Base-by-base conservation (phyloP, 2,888 invertebrate genomes). In the Paralinhomoeus sp. region DNA sequence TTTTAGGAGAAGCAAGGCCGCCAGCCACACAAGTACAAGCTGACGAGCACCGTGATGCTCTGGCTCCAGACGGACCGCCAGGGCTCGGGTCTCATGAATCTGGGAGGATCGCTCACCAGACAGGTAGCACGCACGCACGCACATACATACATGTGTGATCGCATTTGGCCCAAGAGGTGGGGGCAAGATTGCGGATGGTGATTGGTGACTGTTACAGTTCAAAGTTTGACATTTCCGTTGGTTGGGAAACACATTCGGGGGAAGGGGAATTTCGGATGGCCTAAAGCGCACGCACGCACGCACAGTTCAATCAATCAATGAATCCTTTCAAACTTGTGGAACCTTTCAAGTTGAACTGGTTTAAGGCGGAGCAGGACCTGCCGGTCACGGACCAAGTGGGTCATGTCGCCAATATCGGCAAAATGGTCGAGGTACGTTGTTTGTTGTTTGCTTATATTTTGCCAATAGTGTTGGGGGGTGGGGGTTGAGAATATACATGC, bases 41-140 rank as follows among this genome's bases (percentile, higher is more conserved):
- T 99, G 59, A 97, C 93, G 37, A 93, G 91, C 0, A 97, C 97
- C 0, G 89, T 85, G 0, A 99, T 97, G 93, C 68, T 99, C 47
- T 97, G 97, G 97, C 73, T 97, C 47, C 93, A 97, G 65, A 97
- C 97, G 2, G 52, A 49, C 41, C 87, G 87, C 65, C 63, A 63
- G 24, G 83, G 81, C 44, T 91, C 91, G 17, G 97, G 97, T 20
- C 89, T 87, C 18, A 93, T 97, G 89, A 97, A 93, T 67, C 72
- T 99, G 44, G 97, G 97, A 1, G 97, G 97, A 40, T 91, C 89
- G 63, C 73, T 97, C 46, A 97, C 93, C 3, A 74, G 97, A 70
- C 93, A 93, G 75, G 80, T 81, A 62, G n/a, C 22, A 24, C 12
- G 12, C 12, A 27, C 5, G 27, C 12, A 12, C 12, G 27, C 3